Base-by-base conservation (phyloP, 2,797 vertebrate genomes). In the Poecile montanus region DNA sequence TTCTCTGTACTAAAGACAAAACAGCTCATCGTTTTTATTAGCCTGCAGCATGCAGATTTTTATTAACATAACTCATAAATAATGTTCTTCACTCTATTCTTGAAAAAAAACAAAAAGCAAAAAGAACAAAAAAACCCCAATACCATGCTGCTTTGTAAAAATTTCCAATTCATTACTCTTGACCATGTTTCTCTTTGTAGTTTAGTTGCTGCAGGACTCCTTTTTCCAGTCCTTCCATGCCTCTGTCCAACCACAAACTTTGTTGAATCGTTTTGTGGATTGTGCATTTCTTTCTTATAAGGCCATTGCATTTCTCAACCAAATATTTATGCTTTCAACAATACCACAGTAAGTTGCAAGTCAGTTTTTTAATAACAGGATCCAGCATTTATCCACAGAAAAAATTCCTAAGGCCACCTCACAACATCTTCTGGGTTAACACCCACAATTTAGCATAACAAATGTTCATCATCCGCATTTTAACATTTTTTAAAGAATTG, bases 271-370 rank as follows among this genome's bases (percentile, higher is more conserved):
- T 58, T 81, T 22, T 88, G 94, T 84, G 91, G 93, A 86, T 42
- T 38, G 40, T 66, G n/a, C 56, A 79, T 73, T 70, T 91, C 70
- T 92, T 73, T 93, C 56, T 93, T 67, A 90, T 92, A 94, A 95
- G 73, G 38, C 36, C 42, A 81, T 11, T 40, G 60, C 67, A 21
- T 92, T 91, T 93, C 88, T 90, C 88, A 75, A 90, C 42, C 45
- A 92, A 93, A 79, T 86, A 92, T 75, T 76, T 89, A 90, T 34
- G 42, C 57, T 91, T 88, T 82, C 36, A 86, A 42, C 17, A 4
- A 20, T 51, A 92, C 47, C 51, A 89, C 56, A 91, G 0, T 32
- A 62, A 72, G 21, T 32, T 48, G 23, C 54, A 75, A 27, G 23
- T 34, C 40, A 72, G 36, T 38, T 74, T 89, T 83, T 78, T n/a